A percentile compares a stretch with the other conserved stretches of the same genome.
These are phyloP conservation scores for Lagria hirta DNA, from an alignment of 2,888 invertebrate genomes.

Conservation along the genomic window DNA sequence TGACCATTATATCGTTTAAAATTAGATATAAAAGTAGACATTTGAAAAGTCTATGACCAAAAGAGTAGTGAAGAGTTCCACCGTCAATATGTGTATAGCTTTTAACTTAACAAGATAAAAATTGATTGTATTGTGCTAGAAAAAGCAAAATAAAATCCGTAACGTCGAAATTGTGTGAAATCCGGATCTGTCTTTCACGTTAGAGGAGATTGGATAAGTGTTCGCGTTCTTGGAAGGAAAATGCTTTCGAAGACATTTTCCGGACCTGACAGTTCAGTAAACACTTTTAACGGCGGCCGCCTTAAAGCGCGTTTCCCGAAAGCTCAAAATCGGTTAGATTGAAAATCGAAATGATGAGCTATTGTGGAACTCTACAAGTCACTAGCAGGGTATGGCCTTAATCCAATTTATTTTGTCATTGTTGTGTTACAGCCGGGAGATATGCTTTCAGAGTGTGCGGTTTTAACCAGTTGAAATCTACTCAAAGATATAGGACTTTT, in stretches of 20 bases:
- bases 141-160: slow-evolving; percentile 15
- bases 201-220: slow-evolving; percentile 53
- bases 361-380: slow-evolving; percentile 54
- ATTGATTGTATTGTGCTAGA: slow-evolving; percentile 17
- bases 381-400: slow-evolving; percentile 53
- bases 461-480: slow-evolving; percentile 25
- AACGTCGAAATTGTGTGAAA: slow-evolving; percentile 21
- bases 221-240: slow-evolving; percentile 49
- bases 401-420: slow-evolving; percentile 57
- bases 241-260: slow-evolving; percentile 54
- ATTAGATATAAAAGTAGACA: no score
- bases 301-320: slow-evolving; percentile 35
- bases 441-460: slow-evolving; percentile 37
- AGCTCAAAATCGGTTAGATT: slow-evolving; percentile 38
- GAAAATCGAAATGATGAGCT: slow-evolving; percentile 52
- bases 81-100: slow-evolving; percentile 11
- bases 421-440: slow-evolving; percentile 51
- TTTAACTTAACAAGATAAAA: slow-evolving; percentile 12
- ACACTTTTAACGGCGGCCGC: slow-evolving; percentile 48
- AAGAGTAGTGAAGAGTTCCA: neutral
- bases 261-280: slow-evolving; percentile 55
- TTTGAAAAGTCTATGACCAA: no score
- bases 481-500: slow-evolving; percentile 10
- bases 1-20: no score
- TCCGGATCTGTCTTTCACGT: slow-evolving; percentile 26